phyloP scores from a whole-genome alignment of 2,888 invertebrate genomes.

The Euplagia quadripunctaria region DNA sequence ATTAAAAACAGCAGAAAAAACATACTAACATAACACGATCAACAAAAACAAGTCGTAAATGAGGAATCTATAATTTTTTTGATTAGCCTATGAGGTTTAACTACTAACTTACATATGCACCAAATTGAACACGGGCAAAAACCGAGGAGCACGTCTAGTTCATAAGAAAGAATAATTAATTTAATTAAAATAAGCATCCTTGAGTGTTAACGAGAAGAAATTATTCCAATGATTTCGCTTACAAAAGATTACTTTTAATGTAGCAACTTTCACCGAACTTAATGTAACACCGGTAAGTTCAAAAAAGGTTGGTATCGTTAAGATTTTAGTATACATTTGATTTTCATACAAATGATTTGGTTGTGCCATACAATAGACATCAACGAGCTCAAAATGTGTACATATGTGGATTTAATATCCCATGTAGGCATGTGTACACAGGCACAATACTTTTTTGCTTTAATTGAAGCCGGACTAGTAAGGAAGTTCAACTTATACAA shows the following conservation, averaged over 20 bases:
- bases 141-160: neutral
- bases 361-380: slow-evolving; percentile 57
- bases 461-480: neutral
- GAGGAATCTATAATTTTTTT: neutral
- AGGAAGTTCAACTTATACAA: neutral
- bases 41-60: neutral
- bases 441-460: neutral
- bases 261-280: slow-evolving; percentile 44
- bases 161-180: neutral
- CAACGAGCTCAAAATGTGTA: slow-evolving; percentile 48
- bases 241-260: slow-evolving; percentile 32
- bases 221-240: slow-evolving; percentile 9
- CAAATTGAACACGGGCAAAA: neutral
- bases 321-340: slow-evolving; percentile 25
- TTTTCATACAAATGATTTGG: slow-evolving; percentile 26
- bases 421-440: neutral
- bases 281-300: slow-evolving; percentile 31
- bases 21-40: too few species aligned
- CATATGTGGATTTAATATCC: neutral
- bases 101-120: neutral
- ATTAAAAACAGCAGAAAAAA: too few species aligned
- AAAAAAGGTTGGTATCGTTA: slow-evolving; percentile 17
- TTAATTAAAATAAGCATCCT: slow-evolving; percentile 6
- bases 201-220: slow-evolving; percentile 3
- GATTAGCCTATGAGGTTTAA: neutral